Evolutionary conservation across 2,113 vertebrate genomes (phyloP).

Genomic region (Otis tarda): DNA sequence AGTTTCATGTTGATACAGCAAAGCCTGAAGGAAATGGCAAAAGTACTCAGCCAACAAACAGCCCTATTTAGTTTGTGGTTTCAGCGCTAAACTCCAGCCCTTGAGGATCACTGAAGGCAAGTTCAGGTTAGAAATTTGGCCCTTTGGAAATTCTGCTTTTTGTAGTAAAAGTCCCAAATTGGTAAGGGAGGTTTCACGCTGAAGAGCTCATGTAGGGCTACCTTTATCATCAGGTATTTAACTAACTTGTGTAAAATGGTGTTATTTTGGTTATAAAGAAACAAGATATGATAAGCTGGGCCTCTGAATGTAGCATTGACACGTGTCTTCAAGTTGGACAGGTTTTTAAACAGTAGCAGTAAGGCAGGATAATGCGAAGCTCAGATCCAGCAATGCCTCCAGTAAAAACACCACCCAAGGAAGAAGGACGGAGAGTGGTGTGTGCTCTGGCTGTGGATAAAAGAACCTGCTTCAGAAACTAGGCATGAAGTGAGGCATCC

Average conservation of each 20-base stretch:
- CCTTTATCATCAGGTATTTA: neutral
- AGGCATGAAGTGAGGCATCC: constrained; percentile 40
- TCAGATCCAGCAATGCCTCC: constrained; percentile 28
- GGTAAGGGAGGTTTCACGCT: neutral
- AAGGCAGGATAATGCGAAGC: constrained; percentile 19
- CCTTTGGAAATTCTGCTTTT: constrained; percentile 10
- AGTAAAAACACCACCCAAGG: constrained; percentile 55
- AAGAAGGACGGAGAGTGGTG: constrained; percentile 32
- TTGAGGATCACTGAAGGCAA: constrained; percentile 21
- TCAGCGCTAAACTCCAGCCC: constrained; percentile 1
- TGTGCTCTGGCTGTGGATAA: constrained; percentile 66
- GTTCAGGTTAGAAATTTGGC: neutral
- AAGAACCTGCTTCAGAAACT: constrained; percentile 55
- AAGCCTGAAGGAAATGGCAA: constrained; percentile 55
- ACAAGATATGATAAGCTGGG: neutral
- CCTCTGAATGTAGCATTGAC: neutral
- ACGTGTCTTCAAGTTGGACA: constrained; percentile 36
- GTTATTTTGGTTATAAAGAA: neutral
- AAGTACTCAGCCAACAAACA: constrained; percentile 35
- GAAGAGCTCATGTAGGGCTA: neutral
- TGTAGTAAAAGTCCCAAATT: neutral
- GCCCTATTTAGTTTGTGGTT: constrained; percentile 28
- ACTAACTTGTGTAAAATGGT: neutral
- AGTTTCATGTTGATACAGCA: constrained; percentile 59
- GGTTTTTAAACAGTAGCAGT: constrained; percentile 48